A percentile compares a stretch with the other conserved stretches of the same genome.
Evolutionary conservation across 2,888 invertebrate genomes (phyloP).

Genomic region (Tipula helvola): DNA sequence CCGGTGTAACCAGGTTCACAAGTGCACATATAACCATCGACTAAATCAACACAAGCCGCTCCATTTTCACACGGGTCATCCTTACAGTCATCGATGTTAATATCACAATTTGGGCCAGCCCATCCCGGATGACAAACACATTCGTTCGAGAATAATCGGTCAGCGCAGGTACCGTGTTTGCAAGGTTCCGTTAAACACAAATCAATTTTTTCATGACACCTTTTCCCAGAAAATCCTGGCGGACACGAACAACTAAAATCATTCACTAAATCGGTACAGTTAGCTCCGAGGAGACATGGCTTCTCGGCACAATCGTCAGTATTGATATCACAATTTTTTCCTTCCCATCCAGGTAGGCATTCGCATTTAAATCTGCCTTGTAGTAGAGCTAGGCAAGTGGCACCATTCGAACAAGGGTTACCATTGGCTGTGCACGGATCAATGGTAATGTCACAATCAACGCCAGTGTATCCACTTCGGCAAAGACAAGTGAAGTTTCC

Average conservation of each 20-base stretch:
- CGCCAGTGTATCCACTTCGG: conserved; percentile 86
- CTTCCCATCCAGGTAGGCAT: conserved; percentile 95
- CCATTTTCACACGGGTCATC: conserved; percentile 82
- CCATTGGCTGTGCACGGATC: conserved; percentile 82
- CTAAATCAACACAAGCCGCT: conserved; percentile 79
- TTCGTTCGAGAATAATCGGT: conserved; percentile 72
- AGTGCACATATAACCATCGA: conserved; percentile 72
- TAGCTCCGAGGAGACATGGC: conserved; percentile 79
- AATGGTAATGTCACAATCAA: conserved; percentile 81
- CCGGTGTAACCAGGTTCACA: conserved; percentile 94
- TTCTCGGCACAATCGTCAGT: conserved; percentile 87
- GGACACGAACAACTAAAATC: conserved; percentile 92
- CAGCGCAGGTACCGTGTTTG: conserved; percentile 85
- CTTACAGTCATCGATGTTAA: conserved; percentile 84
- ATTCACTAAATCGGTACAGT: conserved; percentile 86
- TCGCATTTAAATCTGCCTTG: conserved; percentile 91
- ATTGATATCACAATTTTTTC: conserved; percentile 86
- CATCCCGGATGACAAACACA: conserved; percentile 90
- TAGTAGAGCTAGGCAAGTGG: conserved; percentile 75
- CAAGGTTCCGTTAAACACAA: conserved; percentile 84
- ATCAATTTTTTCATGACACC: conserved; percentile 91
- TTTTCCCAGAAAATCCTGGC: conserved; percentile 87
- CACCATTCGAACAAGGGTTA: conserved; percentile 85
- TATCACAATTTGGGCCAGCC: conserved; percentile 74
- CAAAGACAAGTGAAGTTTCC: conserved; percentile 89